These are phyloP conservation scores for Sphenodon punctatus DNA, from an alignment of 2,797 vertebrate genomes.

Conservation along the genomic window DNA sequence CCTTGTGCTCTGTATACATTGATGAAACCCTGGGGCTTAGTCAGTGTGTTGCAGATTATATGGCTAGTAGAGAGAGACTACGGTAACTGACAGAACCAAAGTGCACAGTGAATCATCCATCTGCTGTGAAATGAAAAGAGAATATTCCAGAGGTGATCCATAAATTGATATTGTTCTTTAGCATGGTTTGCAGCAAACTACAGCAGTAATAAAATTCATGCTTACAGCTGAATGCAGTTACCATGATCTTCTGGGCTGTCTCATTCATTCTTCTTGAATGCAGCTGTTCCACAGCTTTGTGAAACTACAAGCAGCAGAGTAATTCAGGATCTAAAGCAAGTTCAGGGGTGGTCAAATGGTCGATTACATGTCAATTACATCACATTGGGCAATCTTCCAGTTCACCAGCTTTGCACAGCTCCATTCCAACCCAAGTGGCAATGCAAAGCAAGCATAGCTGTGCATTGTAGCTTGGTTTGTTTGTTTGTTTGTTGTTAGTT, in stretches of 20 bases:
- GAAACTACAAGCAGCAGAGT: conserved; percentile 16
- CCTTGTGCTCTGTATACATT: too few relatives aligned
- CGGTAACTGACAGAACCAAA: too few relatives aligned
- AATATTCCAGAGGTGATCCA: too few relatives aligned
- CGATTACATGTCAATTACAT: conserved; percentile 22
- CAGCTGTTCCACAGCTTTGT: conserved; percentile 43
- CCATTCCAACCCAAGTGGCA: neutral
- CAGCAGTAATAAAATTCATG: conserved; percentile 32
- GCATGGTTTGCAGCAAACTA: neutral
- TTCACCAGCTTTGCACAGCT: neutral
- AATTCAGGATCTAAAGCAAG: conserved; percentile 26
- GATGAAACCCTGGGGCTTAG: too few relatives aligned
- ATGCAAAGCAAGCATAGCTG: neutral
- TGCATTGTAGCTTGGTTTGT: neutral
- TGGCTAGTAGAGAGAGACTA: too few relatives aligned
- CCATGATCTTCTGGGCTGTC: conserved; percentile 26
- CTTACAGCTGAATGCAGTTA: conserved; percentile 12
- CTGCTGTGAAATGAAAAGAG: neutral
- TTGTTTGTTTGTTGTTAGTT: too few relatives aligned
- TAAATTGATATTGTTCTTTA: conserved; percentile 11
- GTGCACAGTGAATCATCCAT: too few relatives aligned
- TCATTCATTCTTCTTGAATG: conserved; percentile 37
- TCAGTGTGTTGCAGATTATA: too few relatives aligned
- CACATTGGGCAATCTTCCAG: conserved; percentile 31
- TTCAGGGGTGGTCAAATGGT: conserved; percentile 35